Percentiles rank a stretch among this genome's conserved stretches.
Evolutionary conservation across 2,888 invertebrate species (phyloP).

Genomic region (Ophion obscuratus): DNA sequence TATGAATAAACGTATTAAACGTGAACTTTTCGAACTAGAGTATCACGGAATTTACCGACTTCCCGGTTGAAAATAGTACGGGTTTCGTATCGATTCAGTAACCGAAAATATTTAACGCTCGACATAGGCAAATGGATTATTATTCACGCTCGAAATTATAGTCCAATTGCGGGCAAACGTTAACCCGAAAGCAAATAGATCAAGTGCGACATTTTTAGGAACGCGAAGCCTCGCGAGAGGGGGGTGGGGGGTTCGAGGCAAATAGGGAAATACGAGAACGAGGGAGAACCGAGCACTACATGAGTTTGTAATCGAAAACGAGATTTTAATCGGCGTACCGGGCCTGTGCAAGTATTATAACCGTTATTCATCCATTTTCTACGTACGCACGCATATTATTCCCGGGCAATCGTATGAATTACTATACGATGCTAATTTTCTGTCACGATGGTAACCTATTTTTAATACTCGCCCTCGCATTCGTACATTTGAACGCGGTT

Average conservation of each 20-base stretch:
- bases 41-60: too few species aligned
- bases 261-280: constrained; percentile 10
- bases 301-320: constrained; percentile 67
- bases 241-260: not conserved
- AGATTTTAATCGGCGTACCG: constrained; percentile 67
- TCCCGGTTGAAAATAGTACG: not conserved
- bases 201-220: constrained; percentile 18
- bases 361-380: constrained; percentile 63
- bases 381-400: constrained; percentile 32
- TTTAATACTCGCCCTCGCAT: constrained; percentile 43
- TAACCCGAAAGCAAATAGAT: constrained; percentile 47
- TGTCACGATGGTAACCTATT: constrained; percentile 59
- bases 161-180: constrained; percentile 47
- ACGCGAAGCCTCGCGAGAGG: not conserved
- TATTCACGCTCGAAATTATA: constrained; percentile 49
- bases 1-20: too few species aligned
- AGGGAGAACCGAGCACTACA: constrained; percentile 35
- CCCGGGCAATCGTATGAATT: constrained; percentile 55
- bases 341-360: constrained; percentile 56
- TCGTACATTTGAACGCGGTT: constrained; percentile 11
- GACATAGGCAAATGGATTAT: constrained; percentile 9
- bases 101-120: not conserved
- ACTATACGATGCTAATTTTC: constrained; percentile 63
- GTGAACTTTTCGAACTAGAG: too few species aligned
- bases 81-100: not conserved